A percentile compares a stretch with the other conserved stretches of the same genome.
These are phyloP conservation scores for Lepidonotus clava DNA, from an alignment of 2,888 invertebrate species.

Conservation along the genomic window DNA sequence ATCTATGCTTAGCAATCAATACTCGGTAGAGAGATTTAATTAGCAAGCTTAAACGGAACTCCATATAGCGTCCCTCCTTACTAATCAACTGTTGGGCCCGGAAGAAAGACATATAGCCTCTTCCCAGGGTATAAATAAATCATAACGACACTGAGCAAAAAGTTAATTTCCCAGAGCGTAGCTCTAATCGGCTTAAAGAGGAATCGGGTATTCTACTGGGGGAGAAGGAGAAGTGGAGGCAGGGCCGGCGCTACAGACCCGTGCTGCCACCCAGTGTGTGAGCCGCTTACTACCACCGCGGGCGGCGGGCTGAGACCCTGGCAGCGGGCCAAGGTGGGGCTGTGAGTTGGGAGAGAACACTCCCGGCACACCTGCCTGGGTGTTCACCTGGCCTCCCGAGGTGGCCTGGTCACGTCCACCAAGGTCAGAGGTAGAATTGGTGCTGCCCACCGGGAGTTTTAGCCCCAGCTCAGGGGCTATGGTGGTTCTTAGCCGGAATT, in stretches of 20 bases:
- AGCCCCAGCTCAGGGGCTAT: no score
- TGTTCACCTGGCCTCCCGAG: background rate
- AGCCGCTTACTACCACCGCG: conserved; percentile 17
- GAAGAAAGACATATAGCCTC: no score
- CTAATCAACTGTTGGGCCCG: no score
- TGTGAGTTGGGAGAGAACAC: background rate
- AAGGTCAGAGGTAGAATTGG: no score
- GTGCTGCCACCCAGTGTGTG: conserved; percentile 32
- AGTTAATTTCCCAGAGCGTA: conserved; percentile 29
- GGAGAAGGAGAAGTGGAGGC: background rate
- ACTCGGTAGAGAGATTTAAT: no score
- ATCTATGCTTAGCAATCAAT: no score
- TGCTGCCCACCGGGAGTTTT: no score
- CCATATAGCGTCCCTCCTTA: background rate
- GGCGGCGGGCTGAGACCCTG: background rate
- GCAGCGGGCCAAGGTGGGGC: background rate
- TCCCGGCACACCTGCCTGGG: no score
- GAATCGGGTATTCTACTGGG: background rate
- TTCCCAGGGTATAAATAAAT: conserved; percentile 40
- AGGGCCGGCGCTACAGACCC: background rate
- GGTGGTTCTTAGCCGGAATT: no score
- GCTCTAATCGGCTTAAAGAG: conserved; percentile 32
- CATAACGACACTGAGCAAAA: background rate
- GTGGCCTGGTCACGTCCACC: no score
- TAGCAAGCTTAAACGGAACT: no score